phyloP scores from a whole-genome alignment of 2,888 invertebrate genomes.

The Hypomecis punctinalis region DNA sequence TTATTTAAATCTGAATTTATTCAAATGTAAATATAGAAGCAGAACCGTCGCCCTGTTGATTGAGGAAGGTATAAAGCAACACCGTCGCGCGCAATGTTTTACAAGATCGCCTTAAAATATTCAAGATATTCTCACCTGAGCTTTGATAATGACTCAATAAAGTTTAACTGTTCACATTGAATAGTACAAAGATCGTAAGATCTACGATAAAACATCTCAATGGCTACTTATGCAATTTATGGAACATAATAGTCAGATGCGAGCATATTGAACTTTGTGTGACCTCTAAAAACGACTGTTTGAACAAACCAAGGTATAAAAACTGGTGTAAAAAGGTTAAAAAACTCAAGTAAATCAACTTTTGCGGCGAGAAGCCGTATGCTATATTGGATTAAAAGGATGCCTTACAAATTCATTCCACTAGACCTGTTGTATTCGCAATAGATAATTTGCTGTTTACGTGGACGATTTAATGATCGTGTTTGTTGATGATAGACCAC shows the following conservation, averaged over 20 bases:
- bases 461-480: constrained; percentile 16
- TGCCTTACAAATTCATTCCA: constrained; percentile 55
- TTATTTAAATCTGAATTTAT: constrained; percentile 46
- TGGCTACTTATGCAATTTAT: constrained; percentile 33
- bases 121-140: constrained; percentile 35
- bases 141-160: constrained; percentile 40
- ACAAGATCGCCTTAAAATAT: constrained; percentile 37
- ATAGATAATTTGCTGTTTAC: constrained; percentile 19
- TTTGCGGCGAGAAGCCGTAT: constrained; percentile 57
- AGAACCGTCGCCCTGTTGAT: constrained; percentile 32
- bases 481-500: constrained; percentile 32
- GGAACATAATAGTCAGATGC: constrained; percentile 19
- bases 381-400: constrained; percentile 62
- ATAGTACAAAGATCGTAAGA: constrained; percentile 21
- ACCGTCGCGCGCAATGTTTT: constrained; percentile 31
- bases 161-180: constrained; percentile 36
- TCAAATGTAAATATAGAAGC: constrained; percentile 36
- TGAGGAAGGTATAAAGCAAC: constrained; percentile 43
- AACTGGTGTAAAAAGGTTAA: constrained; percentile 27
- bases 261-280: constrained; percentile 20
- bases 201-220: constrained; percentile 30
- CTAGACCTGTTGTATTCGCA: constrained; percentile 34
- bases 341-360: constrained; percentile 32
- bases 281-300: constrained; percentile 23
- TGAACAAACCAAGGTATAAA: background rate